phyloP scores from a whole-genome alignment of 64 coral and sea anemone genomes.

The Stichodactyla helianthus region DNA sequence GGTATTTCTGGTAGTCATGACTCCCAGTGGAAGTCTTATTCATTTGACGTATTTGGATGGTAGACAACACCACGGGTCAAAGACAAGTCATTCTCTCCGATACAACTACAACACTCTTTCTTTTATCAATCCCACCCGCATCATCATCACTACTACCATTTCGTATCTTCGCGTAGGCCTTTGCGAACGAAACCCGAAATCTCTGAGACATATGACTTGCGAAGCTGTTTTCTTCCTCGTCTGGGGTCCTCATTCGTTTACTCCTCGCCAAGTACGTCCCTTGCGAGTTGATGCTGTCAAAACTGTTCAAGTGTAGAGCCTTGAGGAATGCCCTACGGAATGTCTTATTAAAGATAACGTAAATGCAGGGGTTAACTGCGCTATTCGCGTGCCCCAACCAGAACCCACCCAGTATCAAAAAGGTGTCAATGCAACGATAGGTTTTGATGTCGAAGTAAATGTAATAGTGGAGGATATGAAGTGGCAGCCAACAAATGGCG shows the following conservation, averaged over 20 bases:
- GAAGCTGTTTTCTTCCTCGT: not conserved
- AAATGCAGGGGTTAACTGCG: slow-evolving; percentile 68
- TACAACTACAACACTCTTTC: slow-evolving; percentile 14
- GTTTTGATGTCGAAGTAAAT: slow-evolving; percentile 61
- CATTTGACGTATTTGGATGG: too few species aligned
- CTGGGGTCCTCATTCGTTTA: not conserved
- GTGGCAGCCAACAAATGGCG: slow-evolving; percentile 70
- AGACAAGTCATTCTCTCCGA: slow-evolving; percentile 19
- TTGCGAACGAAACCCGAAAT: slow-evolving; percentile 18
- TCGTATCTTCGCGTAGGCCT: slow-evolving; percentile 19
- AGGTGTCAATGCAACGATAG: slow-evolving; percentile 30
- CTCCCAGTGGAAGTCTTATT: too few species aligned
- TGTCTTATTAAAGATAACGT: slow-evolving; percentile 89
- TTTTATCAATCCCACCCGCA: not conserved
- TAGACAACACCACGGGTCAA: not conserved
- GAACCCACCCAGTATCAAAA: slow-evolving; percentile 42
- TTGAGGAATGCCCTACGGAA: slow-evolving; percentile 80
- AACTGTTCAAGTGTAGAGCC: slow-evolving; percentile 56
- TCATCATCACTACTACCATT: not conserved
- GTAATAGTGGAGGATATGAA: slow-evolving; percentile 68
- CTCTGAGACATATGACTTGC: not conserved
- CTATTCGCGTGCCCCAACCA: slow-evolving; percentile 87
- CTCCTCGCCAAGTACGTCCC: not conserved
- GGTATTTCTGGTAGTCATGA: too few species aligned
- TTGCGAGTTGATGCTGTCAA: slow-evolving; percentile 7